Percentiles rank a stretch among this genome's conserved stretches.
Conservation (phyloP, 2,113 vertebrate species). For the Plecotus auritus region DNA sequence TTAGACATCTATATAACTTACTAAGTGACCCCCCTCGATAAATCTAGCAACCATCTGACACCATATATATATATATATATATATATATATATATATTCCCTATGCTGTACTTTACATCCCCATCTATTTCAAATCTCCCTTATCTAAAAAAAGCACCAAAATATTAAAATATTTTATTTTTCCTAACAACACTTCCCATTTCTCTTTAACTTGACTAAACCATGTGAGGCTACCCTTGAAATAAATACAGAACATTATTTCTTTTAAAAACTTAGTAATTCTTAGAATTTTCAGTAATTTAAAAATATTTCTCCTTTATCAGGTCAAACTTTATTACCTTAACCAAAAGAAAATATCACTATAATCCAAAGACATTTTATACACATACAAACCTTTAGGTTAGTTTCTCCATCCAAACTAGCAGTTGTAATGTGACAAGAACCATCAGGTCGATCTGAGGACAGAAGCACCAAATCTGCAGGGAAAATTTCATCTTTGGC, state of each 20-base stretch:
- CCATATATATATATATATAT: not conserved
- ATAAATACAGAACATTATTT: not conserved
- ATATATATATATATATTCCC: not conserved
- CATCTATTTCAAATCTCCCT: not conserved
- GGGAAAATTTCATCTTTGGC: slow-evolving; percentile 99
- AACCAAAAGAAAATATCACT: slow-evolving; percentile 35
- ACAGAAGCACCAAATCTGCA: slow-evolving; percentile 93
- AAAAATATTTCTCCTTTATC: slow-evolving; percentile 5
- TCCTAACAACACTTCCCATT: slow-evolving; percentile 10
- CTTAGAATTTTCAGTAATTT: not conserved
- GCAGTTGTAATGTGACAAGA: slow-evolving; percentile 97
- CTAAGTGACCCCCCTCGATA: not conserved
- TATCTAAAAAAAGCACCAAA: not conserved
- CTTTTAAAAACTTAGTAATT: not conserved
- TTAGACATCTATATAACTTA: not conserved
- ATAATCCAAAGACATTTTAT: not conserved
- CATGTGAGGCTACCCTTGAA: not conserved
- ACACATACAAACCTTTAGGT: slow-evolving; percentile 90
- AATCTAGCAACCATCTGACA: not conserved
- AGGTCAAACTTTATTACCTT: not conserved
- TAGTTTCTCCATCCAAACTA: slow-evolving; percentile 97
- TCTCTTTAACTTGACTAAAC: not conserved
- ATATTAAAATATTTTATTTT: not conserved
- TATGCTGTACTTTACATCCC: not conserved
- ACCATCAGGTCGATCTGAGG: slow-evolving; percentile 92